phyloP scores from a whole-genome alignment of 2,113 vertebrate genomes.

The Eleginops maclovinus region DNA sequence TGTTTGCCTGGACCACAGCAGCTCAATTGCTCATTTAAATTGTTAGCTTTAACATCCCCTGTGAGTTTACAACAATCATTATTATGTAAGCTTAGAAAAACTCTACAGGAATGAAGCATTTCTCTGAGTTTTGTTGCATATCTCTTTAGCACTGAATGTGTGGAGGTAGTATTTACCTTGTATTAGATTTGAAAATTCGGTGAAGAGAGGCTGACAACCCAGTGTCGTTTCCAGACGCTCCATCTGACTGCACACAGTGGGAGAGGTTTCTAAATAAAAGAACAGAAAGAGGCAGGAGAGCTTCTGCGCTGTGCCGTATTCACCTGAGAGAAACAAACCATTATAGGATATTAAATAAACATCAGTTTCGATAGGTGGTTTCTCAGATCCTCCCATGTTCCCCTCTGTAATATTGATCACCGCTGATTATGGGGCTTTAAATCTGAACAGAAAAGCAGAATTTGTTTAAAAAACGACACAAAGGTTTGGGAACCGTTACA shows the following conservation, averaged over 20 bases:
- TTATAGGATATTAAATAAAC: conserved; percentile 46
- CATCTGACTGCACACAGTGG: conserved; percentile 13
- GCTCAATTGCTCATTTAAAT: neutral
- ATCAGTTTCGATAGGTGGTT: no score
- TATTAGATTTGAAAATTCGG: neutral
- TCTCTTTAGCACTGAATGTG: conserved; percentile 14
- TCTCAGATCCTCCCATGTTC: conserved; percentile 3
- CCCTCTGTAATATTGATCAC: conserved; percentile 42
- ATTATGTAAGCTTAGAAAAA: neutral
- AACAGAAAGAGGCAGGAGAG: conserved; percentile 28
- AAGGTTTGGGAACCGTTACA: no score
- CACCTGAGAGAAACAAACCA: conserved; percentile 3
- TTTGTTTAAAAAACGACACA: no score
- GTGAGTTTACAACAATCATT: neutral
- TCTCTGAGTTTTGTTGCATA: no score
- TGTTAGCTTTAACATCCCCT: neutral
- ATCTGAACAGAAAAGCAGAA: no score
- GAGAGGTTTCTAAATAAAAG: conserved; percentile 49
- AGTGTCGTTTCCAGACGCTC: conserved; percentile 18
- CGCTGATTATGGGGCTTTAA: no score
- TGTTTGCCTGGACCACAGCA: conserved; percentile 25
- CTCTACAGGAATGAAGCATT: neutral
- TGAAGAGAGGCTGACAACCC: conserved; percentile 5
- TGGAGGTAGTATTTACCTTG: neutral
- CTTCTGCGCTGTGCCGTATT: conserved; percentile 6